These are phyloP conservation scores for Cloeon dipterum DNA, from an alignment of 2,888 invertebrate species.

Conservation along the genomic window DNA sequence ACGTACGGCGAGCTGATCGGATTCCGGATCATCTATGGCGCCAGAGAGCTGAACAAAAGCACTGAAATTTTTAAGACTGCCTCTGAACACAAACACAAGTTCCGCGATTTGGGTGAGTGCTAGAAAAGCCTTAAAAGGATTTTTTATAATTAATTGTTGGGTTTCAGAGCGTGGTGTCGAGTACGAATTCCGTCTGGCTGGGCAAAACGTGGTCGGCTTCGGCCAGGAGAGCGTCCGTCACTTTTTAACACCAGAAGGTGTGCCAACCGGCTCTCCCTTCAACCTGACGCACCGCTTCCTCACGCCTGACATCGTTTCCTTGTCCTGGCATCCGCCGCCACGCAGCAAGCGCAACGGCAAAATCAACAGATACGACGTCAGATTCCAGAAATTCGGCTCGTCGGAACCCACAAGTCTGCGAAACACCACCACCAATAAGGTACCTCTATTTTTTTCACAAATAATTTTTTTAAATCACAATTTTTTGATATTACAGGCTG, in stretches of 20 bases:
- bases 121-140: no score
- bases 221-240: conserved; percentile 26
- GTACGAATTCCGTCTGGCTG: conserved; percentile 31
- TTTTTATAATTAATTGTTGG: background rate
- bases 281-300: conserved; percentile 15
- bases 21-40: conserved; percentile 20
- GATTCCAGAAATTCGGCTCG: conserved; percentile 82
- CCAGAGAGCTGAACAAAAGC: conserved; percentile 8
- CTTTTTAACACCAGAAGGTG: conserved; percentile 29
- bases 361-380: conserved; percentile 78
- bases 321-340: conserved; percentile 71
- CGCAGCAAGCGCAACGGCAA: conserved; percentile 81
- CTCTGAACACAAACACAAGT: conserved; percentile 7
- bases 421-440: conserved; percentile 41
- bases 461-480: no score
- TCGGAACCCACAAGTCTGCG: conserved; percentile 32
- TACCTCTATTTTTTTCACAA: no score
- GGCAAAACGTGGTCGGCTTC: conserved; percentile 27
- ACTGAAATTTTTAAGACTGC: conserved; percentile 7
- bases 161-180: conserved; percentile 22
- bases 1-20: conserved; percentile 22
- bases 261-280: conserved; percentile 15
- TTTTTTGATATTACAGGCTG: conserved; percentile 10
- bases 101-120: conserved; percentile 9
- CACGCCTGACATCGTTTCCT: conserved; percentile 77